Base-by-base conservation (phyloP, 1,140 invertebrate species). In the Dreissena polymorpha region DNA sequence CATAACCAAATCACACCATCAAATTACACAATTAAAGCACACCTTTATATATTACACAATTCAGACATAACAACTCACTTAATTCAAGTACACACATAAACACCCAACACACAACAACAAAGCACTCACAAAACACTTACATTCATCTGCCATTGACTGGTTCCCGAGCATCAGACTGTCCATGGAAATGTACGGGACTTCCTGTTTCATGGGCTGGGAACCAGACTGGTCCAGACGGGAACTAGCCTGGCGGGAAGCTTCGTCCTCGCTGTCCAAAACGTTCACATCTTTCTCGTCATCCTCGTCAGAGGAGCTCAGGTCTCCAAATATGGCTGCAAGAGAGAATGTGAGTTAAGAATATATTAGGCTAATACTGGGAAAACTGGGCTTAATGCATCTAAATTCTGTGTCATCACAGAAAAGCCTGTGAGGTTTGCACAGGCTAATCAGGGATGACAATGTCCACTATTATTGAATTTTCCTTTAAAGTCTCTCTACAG, bases 261-360 rank as follows among this genome's bases (percentile, higher is more conserved):
- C 91, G 60, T 91, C 91, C 72, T 91, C 91, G 76, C 88, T 90
- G 84, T 91, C 91, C 88, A 91, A 88, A 18, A 91, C 89, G 72
- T 91, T 91, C 6, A 91, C 80, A 82, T 91, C 91, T 64, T 91
- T 91, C 55, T 91, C 90, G 78, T 91, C 89, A 13, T 91, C 91
- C 25, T 89, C 88, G 27, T 89, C 88, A 50, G 91, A 91, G 29
- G 89, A 90, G 76, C 91, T 91, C 18, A 91, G 57, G 51, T 91
- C 90, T n/a, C 89, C 91, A 90, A 91, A 91, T 77, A 88, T 86
- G 57, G 84, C 85, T 86, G 69, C 16, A 65, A 73, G 68, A 57
- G 27, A 60, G 60, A 70, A 70, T 57, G 23, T 57, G 39, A 73
- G 18, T 13, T 8, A 39, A 39, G 39, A 39, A 39, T 0, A 70